phyloP scores from a whole-genome alignment of 2,888 invertebrate genomes.

The Myopa testacea region DNA sequence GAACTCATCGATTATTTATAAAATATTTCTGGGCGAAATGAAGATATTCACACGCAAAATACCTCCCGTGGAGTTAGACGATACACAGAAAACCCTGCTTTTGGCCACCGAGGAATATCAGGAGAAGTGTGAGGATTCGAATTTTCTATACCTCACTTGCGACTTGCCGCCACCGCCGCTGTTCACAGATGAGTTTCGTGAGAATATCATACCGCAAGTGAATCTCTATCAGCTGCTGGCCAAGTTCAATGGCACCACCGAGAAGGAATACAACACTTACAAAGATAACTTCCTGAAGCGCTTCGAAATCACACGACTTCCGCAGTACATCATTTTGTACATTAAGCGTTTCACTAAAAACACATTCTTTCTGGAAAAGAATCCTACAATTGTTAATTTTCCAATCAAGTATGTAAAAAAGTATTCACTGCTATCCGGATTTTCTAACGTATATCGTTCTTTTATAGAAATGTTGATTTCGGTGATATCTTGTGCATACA shows the following conservation, averaged over 20 bases:
- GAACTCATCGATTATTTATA: slow-evolving; percentile 92
- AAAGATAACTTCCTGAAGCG: slow-evolving; percentile 98
- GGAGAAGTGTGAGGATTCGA: slow-evolving; percentile 88
- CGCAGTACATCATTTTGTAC: slow-evolving; percentile 94
- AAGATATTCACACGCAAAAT: slow-evolving; percentile 91
- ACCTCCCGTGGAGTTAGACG: slow-evolving; percentile 91
- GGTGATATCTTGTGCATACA: slow-evolving; percentile 93
- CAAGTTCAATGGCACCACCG: slow-evolving; percentile 95
- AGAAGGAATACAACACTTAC: slow-evolving; percentile 99
- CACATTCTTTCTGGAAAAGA: slow-evolving; percentile 98
- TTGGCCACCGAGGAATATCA: slow-evolving; percentile 87
- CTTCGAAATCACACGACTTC: slow-evolving; percentile 93
- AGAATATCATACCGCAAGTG: slow-evolving; percentile 99
- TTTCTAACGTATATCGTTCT: neutral
- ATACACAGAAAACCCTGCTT: slow-evolving; percentile 85
- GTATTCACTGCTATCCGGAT: neutral
- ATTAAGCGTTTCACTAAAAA: slow-evolving; percentile 99
- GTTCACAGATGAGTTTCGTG: slow-evolving; percentile 96
- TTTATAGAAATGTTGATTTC: slow-evolving; percentile 91
- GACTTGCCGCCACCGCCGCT: slow-evolving; percentile 97
- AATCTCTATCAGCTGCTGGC: slow-evolving; percentile 92
- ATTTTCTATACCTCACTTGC: slow-evolving; percentile 96
- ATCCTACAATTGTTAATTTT: slow-evolving; percentile 99
- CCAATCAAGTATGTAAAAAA: slow-evolving; percentile 89
- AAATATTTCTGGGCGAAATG: slow-evolving; percentile 94